Evolutionary conservation across 64 coral and sea anemone species (phyloP).

Genomic region (Montipora capricornis): DNA sequence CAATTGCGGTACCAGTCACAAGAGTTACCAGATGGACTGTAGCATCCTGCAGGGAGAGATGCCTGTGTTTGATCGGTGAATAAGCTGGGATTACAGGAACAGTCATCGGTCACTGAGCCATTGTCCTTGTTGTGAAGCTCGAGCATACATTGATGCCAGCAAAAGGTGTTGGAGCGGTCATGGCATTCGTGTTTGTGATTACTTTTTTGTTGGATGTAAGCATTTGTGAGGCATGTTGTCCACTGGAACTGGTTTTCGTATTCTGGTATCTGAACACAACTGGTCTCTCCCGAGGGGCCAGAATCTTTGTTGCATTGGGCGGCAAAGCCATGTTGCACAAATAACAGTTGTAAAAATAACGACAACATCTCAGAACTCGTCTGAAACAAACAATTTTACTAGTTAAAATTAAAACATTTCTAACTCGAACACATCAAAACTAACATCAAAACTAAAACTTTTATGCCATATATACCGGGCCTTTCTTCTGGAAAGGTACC

Average conservation of each 20-base stretch:
- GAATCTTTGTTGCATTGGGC: background rate
- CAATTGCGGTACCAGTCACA: constrained; percentile 86
- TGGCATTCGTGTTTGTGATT: constrained; percentile 7
- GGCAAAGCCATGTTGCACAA: background rate
- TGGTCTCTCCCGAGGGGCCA: background rate
- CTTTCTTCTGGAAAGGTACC: too few species aligned
- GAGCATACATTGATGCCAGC: constrained; percentile 73
- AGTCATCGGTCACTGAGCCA: constrained; percentile 34
- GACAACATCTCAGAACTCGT: background rate
- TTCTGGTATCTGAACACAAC: background rate
- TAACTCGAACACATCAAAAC: too few species aligned
- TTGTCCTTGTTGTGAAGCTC: background rate
- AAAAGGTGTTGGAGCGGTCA: background rate
- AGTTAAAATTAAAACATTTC: too few species aligned
- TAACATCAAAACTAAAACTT: too few species aligned
- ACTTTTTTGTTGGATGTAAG: constrained; percentile 74
- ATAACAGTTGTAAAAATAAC: background rate
- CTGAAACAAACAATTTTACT: too few species aligned
- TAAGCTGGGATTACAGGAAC: constrained; percentile 37
- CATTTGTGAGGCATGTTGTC: constrained; percentile 71
- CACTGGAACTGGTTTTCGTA: constrained; percentile 61
- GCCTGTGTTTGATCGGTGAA: background rate
- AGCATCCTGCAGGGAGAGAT: constrained; percentile 26
- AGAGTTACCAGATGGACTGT: constrained; percentile 41
- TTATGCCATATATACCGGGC: too few species aligned